Conservation (phyloP, 2,888 invertebrate species). For the Cylloceria caligata region DNA sequence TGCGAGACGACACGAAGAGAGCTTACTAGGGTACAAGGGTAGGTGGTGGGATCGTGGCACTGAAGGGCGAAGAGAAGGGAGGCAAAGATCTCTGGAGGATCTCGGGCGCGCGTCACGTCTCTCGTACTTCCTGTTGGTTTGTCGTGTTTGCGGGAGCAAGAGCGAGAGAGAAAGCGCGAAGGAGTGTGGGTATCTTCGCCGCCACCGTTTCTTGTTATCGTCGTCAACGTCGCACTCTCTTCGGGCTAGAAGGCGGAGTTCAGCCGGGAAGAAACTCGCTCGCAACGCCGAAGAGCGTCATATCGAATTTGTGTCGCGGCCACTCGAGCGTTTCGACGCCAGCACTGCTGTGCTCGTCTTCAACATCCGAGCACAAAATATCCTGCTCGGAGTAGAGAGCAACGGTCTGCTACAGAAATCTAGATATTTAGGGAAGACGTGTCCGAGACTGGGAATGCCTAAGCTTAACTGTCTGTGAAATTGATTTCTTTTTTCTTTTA, state of each 20-base stretch:
- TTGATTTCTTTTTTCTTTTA: constrained; percentile 18
- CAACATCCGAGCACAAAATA: constrained; percentile 8
- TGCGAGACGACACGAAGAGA: constrained; percentile 46
- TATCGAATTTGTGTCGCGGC: constrained; percentile 65
- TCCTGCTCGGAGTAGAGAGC: constrained; percentile 8
- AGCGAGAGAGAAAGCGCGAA: neutral
- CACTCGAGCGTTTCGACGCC: constrained; percentile 59
- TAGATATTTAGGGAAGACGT: constrained; percentile 15
- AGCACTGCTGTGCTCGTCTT: neutral
- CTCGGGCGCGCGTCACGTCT: constrained; percentile 59
- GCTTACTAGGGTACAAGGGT: constrained; percentile 47
- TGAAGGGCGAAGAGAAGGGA: neutral
- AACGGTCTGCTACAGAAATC: constrained; percentile 12
- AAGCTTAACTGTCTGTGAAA: constrained; percentile 16
- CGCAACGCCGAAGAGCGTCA: constrained; percentile 44
- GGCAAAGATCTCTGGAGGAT: constrained; percentile 54
- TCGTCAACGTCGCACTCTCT: constrained; percentile 56
- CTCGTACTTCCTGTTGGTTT: constrained; percentile 64
- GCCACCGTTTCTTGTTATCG: constrained; percentile 29
- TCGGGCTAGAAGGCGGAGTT: constrained; percentile 34
- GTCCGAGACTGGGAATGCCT: neutral
- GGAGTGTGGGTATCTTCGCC: neutral
- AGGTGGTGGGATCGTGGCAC: constrained; percentile 1
- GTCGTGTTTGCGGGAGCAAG: constrained; percentile 41
- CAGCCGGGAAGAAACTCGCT: constrained; percentile 54